Base-by-base conservation (phyloP, 2,113 vertebrate genomes). In the Aleadryas rufinucha region DNA sequence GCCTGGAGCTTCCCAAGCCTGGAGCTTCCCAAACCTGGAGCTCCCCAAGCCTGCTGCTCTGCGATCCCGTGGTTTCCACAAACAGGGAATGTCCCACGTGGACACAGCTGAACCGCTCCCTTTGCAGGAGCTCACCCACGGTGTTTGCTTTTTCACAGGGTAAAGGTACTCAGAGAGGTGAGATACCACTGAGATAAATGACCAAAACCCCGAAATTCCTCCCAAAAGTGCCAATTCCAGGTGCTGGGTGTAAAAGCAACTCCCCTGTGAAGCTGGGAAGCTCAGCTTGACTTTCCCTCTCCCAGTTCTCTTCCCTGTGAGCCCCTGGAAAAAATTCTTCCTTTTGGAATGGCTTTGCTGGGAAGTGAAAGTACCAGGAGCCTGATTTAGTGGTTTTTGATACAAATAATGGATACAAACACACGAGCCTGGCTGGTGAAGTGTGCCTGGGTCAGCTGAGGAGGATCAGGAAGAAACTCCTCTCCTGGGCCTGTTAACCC, bases 391-490 rank as follows among this genome's bases (percentile, higher is more conserved):
- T 39, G 1, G 26, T 81, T 80, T 65, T 61, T 63, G 83, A 56
- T 9, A 10, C 6, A 84, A 94, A 76, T 22, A 47, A 65, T 10
- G 47, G 72, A 47, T 3, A 19, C 19, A 28, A 64, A 64, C 5
- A 33, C 14, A 5, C 12, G 65, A 75, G 65, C 35, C 6, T 68
- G 87, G 85, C 22, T 22, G 87, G 45, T 11, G 17, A 78, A 77
- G 72, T 91, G 39, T 93, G 79, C 69, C 81, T 70, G 93, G 89
- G 64, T 75, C 69, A 82, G 47, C 88, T 91, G 93, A 63, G 53
- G 94, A 86, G 71, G 79, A 60, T 50, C 87, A 94, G 93, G 89
- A 83, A 69, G 70, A 64, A 94, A 82, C 65, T 71, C 64, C 78
- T 95, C 81, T 84, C 80, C 72, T 64, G 76, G 69, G 60, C 69